Conservation (phyloP, 1,140 invertebrate species). For the Lordiphosa mommai region DNA sequence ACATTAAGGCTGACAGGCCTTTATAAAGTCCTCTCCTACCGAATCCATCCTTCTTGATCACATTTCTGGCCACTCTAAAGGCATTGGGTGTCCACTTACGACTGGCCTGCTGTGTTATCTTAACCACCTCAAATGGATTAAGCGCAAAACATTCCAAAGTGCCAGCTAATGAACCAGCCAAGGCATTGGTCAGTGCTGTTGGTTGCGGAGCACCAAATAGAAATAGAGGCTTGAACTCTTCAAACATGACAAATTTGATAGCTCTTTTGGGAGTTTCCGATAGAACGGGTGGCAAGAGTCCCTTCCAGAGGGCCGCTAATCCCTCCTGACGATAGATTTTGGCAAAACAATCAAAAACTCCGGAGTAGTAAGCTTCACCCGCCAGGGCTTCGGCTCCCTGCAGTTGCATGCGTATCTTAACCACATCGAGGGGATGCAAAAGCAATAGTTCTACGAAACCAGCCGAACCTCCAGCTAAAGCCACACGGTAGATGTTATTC, state of each 20-base stretch:
- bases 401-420: constrained; percentile 41
- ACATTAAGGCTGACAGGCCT: constrained; percentile 90
- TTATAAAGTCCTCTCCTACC: constrained; percentile 90
- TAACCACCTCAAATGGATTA: constrained; percentile 96
- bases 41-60: constrained; percentile 86
- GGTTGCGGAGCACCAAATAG: constrained; percentile 85
- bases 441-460: constrained; percentile 15
- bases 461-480: constrained; percentile 1
- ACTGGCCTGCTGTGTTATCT: constrained; percentile 90
- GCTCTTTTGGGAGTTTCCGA: constrained; percentile 95
- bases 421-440: constrained; percentile 35
- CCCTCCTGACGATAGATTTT: constrained; percentile 94
- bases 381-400: not conserved
- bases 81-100: constrained; percentile 84
- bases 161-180: constrained; percentile 91
- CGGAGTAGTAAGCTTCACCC: constrained; percentile 83
- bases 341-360: constrained; percentile 89
- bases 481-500: not conserved
- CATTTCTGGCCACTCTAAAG: constrained; percentile 87
- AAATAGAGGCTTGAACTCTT: constrained; percentile 92
- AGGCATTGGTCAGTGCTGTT: constrained; percentile 88
- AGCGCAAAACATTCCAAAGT: constrained; percentile 92
- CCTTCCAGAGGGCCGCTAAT: constrained; percentile 90
- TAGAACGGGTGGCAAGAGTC: constrained; percentile 92
- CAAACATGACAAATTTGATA: constrained; percentile 94